These are phyloP conservation scores for Eupsittula cactorum DNA, from an alignment of 2,113 vertebrate species.

Conservation along the genomic window DNA sequence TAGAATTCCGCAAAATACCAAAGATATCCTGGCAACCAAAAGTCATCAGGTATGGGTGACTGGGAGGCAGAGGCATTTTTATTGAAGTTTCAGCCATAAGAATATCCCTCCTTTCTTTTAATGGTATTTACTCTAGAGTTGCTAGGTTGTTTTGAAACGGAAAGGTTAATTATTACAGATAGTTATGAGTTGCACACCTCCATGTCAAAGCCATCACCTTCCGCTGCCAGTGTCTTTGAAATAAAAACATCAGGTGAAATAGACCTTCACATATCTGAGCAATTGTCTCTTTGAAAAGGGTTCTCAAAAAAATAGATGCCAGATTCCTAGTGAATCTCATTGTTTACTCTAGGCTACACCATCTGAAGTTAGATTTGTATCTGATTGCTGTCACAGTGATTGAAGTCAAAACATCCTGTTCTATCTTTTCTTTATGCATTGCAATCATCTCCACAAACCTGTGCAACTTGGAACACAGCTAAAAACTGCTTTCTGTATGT, in stretches of 20 bases:
- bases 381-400: conserved; percentile 45
- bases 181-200: conserved; percentile 10
- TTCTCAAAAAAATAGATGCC: conserved; percentile 50
- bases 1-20: conserved; percentile 15
- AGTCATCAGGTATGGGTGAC: background rate
- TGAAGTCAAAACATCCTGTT: conserved; percentile 33
- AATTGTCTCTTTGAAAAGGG: conserved; percentile 39
- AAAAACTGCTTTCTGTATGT: background rate
- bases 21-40: conserved; percentile 19
- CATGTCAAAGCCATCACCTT: background rate
- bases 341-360: conserved; percentile 41
- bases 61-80: background rate
- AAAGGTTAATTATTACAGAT: conserved; percentile 56
- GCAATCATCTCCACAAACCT: background rate
- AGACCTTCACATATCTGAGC: conserved; percentile 34
- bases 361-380: conserved; percentile 30
- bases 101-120: conserved; percentile 30
- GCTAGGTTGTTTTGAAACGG: conserved; percentile 50
- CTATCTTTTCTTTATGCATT: background rate
- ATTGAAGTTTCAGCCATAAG: conserved; percentile 3
- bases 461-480: background rate
- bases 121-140: conserved; percentile 39
- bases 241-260: conserved; percentile 36
- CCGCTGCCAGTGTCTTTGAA: conserved; percentile 7
- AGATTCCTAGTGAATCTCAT: conserved; percentile 13